Evolutionary conservation across 2,888 invertebrate species (phyloP).

Genomic region (Ischnura elegans): DNA sequence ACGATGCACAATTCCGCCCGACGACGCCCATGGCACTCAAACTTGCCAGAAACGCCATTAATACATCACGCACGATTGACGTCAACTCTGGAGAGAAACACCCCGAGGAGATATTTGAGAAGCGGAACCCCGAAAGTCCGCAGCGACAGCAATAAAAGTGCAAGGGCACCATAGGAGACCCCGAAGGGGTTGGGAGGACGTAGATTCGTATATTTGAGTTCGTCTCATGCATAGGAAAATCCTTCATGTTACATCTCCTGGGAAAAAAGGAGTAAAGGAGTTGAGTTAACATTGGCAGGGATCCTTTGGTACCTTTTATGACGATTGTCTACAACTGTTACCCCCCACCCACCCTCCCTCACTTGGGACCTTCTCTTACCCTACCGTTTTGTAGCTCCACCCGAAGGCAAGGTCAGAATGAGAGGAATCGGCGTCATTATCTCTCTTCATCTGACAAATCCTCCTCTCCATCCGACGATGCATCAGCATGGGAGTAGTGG

Average conservation of each 20-base stretch:
- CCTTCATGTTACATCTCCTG: constrained; percentile 23
- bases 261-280: background rate
- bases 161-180: background rate
- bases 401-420: constrained; percentile 2
- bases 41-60: background rate
- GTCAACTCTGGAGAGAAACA: background rate
- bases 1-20: background rate
- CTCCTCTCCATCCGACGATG: no score
- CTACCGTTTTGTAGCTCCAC: background rate
- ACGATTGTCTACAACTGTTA: no score
- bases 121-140: no score
- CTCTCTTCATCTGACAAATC: constrained; percentile 53
- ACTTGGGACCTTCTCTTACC: no score
- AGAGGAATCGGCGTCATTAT: constrained; percentile 53
- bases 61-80: constrained; percentile 12
- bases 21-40: no score
- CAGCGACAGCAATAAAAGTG: background rate
- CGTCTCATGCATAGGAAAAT: constrained; percentile 44
- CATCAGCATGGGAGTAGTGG: constrained; percentile 12
- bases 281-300: background rate
- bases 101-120: no score
- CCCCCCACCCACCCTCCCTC: no score
- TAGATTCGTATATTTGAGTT: background rate
- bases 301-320: background rate
- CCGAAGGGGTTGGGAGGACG: background rate